A percentile compares a stretch with the other conserved stretches of the same genome.
Conservation (phyloP, 2,113 vertebrate genomes). For the Grammomys dolichurus region DNA sequence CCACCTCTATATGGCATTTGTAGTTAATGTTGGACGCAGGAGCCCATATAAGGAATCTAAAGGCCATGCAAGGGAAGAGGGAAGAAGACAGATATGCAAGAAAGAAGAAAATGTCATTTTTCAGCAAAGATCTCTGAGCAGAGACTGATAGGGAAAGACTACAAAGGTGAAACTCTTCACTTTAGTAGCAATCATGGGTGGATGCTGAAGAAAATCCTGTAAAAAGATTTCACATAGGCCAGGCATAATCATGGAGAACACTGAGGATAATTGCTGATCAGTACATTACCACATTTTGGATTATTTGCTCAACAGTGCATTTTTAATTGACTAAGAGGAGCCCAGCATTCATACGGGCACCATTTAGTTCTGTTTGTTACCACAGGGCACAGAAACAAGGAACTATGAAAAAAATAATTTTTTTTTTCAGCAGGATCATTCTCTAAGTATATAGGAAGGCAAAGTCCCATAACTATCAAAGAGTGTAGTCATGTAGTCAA, state of each 20-base stretch:
- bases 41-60: neutral
- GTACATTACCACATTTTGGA: neutral
- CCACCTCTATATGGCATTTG: neutral
- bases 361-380: neutral
- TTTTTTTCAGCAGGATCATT: neutral
- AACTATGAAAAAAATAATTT: too few relatives aligned
- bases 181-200: neutral
- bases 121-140: neutral
- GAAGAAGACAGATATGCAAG: neutral
- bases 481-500: neutral
- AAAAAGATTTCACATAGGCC: neutral
- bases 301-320: neutral
- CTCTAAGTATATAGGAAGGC: fast-evolving
- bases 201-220: neutral
- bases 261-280: neutral
- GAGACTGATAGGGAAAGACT: neutral
- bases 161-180: neutral
- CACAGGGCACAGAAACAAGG: neutral
- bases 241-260: neutral
- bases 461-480: neutral
- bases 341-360: fast-evolving
- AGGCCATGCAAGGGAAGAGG: neutral
- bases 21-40: neutral
- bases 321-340: neutral
- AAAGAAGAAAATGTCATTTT: neutral